Evolutionary conservation across 1,140 invertebrate genomes (phyloP), one percentile per base, ranked within the genome.

Genomic region (Globodera rostochiensis): DNA sequence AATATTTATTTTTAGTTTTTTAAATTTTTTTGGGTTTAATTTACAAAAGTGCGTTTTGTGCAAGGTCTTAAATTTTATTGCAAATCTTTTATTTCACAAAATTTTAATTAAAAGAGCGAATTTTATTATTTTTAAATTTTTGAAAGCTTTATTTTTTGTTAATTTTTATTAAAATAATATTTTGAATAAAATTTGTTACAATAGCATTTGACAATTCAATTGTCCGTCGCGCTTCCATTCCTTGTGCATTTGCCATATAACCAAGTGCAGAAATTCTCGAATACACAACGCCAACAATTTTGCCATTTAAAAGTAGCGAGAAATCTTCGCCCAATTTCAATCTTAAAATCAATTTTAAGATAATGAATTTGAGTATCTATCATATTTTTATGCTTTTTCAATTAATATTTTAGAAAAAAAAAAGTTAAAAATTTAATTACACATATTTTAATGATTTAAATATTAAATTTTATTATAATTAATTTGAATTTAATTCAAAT

Each of bases 231-330:
- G 94, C 93, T 88, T 96, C 95, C 80, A 92, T 91, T 74, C 79
- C 75, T 76, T 73, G 50, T 9, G 53, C 94, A n/a, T 91, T 92
- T 0, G 96, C 95, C 84, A 93, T 93, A 90, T 98, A 99, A 25
- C 25, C 25, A 25, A 25, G 25, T 25, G 25, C 25, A 4, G 95
- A 96, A 79, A 93, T 92, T 85, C 97, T 92, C 91, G 94, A 97
- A 91, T 98, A 98, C 45, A 98, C 94, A 45, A 99, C 94, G 60
- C 94, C 94, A n/a, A 98, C 93, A 87, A 94, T 93, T 88, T 93
- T 91, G 84, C 93, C 94, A 57, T 93, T 90, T 9, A 95, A 50
- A 11, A 74, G 60, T 8, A 83, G 47, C 13, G 66, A 36, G 21
- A 80, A 73, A 50, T 82, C 75, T 11, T 71, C 77, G n/a, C 80